phyloP scores from a whole-genome alignment of 37 sponge, comb jelly and placozoan species.

The Tethya wilhelma region DNA sequence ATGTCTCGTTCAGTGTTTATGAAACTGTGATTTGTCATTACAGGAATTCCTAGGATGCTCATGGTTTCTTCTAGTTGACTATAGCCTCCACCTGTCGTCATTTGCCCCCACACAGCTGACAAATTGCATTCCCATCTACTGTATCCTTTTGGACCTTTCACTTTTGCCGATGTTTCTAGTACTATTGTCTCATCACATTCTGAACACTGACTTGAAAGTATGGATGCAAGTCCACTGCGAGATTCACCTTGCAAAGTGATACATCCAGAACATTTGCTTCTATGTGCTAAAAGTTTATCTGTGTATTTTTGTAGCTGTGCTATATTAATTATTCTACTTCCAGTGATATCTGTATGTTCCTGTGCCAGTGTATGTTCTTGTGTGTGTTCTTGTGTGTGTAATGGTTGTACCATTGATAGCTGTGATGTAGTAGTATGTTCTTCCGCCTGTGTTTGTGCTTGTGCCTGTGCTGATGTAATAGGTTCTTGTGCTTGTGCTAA shows the following conservation, averaged over 20 bases:
- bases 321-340: neutral
- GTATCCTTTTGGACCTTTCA: conserved; percentile 10
- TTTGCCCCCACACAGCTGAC: conserved; percentile 56
- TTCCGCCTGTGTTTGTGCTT: too few species aligned
- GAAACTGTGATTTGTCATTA: conserved; percentile 28
- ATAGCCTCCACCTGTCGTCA: conserved; percentile 29
- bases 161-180: conserved; percentile 26
- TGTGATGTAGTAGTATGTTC: too few species aligned
- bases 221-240: neutral
- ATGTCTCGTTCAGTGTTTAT: conserved; percentile 26
- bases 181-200: neutral
- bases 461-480: too few species aligned
- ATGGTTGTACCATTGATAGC: too few species aligned
- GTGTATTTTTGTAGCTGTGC: neutral
- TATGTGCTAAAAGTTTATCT: neutral
- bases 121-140: conserved; percentile 42
- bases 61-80: conserved; percentile 6
- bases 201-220: neutral
- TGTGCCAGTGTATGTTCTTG: too few species aligned
- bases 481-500: too few species aligned
- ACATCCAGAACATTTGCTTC: neutral
- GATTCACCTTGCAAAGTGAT: neutral
- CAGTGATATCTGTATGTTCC: too few species aligned
- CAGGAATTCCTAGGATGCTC: neutral
- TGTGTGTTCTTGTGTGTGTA: too few species aligned